Evolutionary conservation across 2,113 vertebrate genomes (phyloP), one percentile per base, ranked within the genome.

Genomic region (Mus spicilegus): DNA sequence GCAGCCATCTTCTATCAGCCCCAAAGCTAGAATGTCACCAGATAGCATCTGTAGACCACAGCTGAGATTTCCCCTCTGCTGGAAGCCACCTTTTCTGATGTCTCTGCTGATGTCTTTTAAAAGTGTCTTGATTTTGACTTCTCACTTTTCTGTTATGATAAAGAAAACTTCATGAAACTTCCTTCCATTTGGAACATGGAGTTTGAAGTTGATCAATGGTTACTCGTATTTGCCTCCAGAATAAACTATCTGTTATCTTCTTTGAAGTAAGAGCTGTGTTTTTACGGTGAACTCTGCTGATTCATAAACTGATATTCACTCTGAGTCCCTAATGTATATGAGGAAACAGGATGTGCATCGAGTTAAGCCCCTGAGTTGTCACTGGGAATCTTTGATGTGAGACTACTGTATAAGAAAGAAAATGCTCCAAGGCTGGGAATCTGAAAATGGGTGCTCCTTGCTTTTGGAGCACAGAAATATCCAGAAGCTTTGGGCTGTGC

Each of bases 361-460:
- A 67, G 26, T 36, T 67, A 39, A n/a, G 58, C 7, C 24, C 28
- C 11, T 63, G 19, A 58, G 39, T 33, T 58, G 22, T 88, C 17
- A 69, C 51, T n/a, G n/a, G 22, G 12, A 13, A 6, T 87, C 82
- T 69, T 67, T 20, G 11, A 58, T 63, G 26, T 61, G 13, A 24
- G n/a, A 42, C 19, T 19, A 16, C 12, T 28, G 1, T 7, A 0
- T 7, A 46, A 0, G 1, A 20, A 39, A 6, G 1, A 0, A 17
- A 67, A 1, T 17, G 9, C 13, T 20, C 17, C 28, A 20, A 26
- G 51, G 5, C 16, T 30, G 39, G n/a, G 10, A 67, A 7, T 22
- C 0, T 28, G 42, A 14, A 46, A 20, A 13, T 9, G 7, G 17
- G 14, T 5, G 7, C 46, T 30, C 7, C 3, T 51, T 24, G 12